phyloP scores from a whole-genome alignment of 1,140 invertebrate genomes.

The Eupristina koningsbergeri region DNA sequence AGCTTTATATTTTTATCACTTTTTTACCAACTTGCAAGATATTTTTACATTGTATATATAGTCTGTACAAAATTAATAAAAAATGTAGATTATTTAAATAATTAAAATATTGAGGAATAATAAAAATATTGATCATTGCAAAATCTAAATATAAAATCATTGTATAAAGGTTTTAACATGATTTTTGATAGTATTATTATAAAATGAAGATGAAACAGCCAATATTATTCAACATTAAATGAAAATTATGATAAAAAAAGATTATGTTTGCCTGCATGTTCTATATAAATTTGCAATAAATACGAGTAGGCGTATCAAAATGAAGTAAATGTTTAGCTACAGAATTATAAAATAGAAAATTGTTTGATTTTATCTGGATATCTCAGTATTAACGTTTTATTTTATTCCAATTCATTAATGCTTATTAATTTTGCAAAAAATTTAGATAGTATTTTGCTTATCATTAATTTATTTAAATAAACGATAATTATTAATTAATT shows the following conservation, averaged over 20 bases:
- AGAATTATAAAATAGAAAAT: constrained; percentile 2
- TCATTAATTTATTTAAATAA: no score
- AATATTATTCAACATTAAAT: not conserved
- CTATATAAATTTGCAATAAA: not conserved
- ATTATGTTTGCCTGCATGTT: not conserved
- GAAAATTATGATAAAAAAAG: not conserved
- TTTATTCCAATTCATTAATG: not conserved
- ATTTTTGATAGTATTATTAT: not conserved
- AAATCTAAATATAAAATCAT: no score
- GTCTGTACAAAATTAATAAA: no score
- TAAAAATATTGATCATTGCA: no score
- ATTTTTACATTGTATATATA: not conserved
- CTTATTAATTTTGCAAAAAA: no score
- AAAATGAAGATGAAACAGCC: not conserved
- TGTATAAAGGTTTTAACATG: no score
- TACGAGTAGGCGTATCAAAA: no score
- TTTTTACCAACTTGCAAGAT: not conserved
- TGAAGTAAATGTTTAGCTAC: no score
- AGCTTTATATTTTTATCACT: not conserved
- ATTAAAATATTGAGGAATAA: no score
- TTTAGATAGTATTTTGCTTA: no score
- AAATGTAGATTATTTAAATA: no score
- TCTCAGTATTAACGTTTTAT: not conserved
- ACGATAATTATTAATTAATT: no score
- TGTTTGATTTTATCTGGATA: not conserved